Evolutionary conservation across 2,113 vertebrate species (phyloP).

Genomic region (Ellobius talpinus): DNA sequence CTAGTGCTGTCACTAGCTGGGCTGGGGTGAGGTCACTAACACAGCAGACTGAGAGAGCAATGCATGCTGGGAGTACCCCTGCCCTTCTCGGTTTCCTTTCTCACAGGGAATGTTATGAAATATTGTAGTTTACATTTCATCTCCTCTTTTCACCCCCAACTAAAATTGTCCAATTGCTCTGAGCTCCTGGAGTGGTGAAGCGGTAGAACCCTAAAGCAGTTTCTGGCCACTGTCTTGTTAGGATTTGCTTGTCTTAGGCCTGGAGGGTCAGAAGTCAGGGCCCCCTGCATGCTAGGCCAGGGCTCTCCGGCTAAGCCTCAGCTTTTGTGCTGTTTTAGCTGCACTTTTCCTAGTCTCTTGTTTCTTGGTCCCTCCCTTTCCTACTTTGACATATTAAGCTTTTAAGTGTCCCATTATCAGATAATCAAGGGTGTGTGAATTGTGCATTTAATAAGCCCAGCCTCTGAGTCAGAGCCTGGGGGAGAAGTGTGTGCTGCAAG

Average conservation of each 20-base stretch:
- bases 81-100: neutral
- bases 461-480: constrained; percentile 10
- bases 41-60: neutral
- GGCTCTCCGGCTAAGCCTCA: neutral
- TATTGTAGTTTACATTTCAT: neutral
- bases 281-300: neutral
- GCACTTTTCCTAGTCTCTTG: neutral
- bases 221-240: neutral
- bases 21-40: neutral
- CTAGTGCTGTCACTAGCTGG: neutral
- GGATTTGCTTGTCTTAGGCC: neutral
- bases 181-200: neutral
- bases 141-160: neutral
- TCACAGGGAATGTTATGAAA: neutral
- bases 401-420: neutral
- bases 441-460: neutral
- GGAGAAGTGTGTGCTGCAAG: neutral
- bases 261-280: too few species aligned
- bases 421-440: neutral
- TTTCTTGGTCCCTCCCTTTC: neutral
- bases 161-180: constrained; percentile 23
- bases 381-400: neutral
- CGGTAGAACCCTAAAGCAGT: neutral
- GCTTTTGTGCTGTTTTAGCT: neutral
- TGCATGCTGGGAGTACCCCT: neutral